These are phyloP conservation scores for Adelges cooleyi DNA, from an alignment of 1,140 invertebrate species.

Conservation along the genomic window DNA sequence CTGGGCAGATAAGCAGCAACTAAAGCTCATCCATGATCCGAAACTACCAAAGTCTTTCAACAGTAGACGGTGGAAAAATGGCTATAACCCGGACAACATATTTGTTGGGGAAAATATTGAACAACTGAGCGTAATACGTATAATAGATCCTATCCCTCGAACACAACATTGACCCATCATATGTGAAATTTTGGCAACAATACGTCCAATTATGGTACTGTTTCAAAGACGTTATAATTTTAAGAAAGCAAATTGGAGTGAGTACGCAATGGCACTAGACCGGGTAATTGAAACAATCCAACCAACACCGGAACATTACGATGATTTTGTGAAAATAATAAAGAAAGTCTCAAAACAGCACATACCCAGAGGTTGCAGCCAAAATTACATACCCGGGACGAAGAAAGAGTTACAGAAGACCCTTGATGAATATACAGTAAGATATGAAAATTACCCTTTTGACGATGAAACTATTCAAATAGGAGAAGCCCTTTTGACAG, in stretches of 20 bases:
- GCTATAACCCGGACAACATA: slow-evolving; percentile 23
- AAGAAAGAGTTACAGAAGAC: neutral
- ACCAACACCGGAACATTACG: neutral
- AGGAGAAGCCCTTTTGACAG: neutral
- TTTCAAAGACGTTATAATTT: slow-evolving; percentile 19
- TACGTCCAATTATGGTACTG: neutral
- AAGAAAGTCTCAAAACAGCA: slow-evolving; percentile 5
- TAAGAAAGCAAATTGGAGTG: slow-evolving; percentile 15
- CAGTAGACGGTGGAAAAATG: slow-evolving; percentile 4
- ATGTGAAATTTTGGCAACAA: neutral
- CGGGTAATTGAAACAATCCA: neutral
- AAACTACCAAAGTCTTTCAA: slow-evolving; percentile 18
- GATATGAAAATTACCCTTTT: slow-evolving; percentile 2
- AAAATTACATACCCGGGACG: slow-evolving; percentile 1
- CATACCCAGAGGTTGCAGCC: slow-evolving; percentile 19
- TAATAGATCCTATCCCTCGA: neutral
- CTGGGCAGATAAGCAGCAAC: slow-evolving; percentile 3
- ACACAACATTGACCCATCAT: slow-evolving; percentile 23
- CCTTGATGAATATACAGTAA: neutral
- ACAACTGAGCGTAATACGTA: neutral
- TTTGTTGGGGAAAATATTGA: neutral
- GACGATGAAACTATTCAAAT: slow-evolving; percentile 11
- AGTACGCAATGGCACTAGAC: slow-evolving; percentile 1
- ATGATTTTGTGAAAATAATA: slow-evolving; percentile 4
- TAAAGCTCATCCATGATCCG: slow-evolving; percentile 6